These are phyloP conservation scores for Ephestia elutella DNA, from an alignment of 1,140 invertebrate species.

Conservation along the genomic window DNA sequence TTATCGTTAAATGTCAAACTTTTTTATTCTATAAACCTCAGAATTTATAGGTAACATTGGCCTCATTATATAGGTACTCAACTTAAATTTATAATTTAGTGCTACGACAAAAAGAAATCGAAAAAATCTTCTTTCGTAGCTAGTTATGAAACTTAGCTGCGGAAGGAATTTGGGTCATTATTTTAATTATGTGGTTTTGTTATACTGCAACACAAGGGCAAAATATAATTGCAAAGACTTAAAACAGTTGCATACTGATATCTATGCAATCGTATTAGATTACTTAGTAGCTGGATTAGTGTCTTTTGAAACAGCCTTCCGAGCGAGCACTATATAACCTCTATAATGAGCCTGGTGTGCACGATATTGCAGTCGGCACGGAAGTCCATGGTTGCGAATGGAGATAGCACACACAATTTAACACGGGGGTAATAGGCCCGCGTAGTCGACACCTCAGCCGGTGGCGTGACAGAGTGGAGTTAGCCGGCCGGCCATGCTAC, in stretches of 20 bases:
- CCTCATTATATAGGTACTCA: too few species aligned
- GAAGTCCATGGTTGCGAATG: conserved; percentile 24
- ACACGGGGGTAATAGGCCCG: conserved; percentile 44
- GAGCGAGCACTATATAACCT: background rate
- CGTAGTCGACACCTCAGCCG: conserved; percentile 20
- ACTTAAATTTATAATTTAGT: too few species aligned
- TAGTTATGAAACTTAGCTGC: too few species aligned
- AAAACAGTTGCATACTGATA: background rate
- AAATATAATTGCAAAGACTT: too few species aligned
- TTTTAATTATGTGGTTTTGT: too few species aligned
- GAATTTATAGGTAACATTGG: background rate
- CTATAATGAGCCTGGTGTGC: background rate
- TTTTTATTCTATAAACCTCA: background rate
- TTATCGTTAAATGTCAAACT: background rate
- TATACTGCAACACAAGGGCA: too few species aligned
- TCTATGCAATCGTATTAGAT: conserved; percentile 17
- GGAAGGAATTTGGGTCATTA: too few species aligned
- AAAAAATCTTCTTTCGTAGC: too few species aligned
- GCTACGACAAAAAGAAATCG: too few species aligned
- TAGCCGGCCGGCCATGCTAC: conserved; percentile 30
- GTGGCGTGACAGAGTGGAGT: conserved; percentile 53
- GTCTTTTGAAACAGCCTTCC: background rate
- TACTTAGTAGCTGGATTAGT: too few species aligned
- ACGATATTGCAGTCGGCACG: background rate
- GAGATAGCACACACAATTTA: conserved; percentile 64